Conservation (phyloP, 2,888 invertebrate genomes). For the Cecidostiba fungosa region DNA sequence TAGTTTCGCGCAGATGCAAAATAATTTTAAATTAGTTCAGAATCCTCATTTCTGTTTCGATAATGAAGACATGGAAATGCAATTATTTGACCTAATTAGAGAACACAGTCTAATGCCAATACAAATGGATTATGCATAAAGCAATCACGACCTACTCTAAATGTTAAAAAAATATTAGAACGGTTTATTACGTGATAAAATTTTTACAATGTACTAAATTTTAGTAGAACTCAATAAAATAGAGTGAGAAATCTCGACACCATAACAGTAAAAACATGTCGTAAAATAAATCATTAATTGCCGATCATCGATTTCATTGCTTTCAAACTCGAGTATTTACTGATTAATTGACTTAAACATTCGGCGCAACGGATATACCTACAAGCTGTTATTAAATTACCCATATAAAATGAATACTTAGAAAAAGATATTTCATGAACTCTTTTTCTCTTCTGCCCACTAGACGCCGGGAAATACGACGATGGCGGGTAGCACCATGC, state of each 20-base stretch:
- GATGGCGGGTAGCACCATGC: slow-evolving; percentile 71
- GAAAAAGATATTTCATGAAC: neutral
- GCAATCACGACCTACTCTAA: neutral
- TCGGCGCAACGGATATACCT: too few relatives aligned
- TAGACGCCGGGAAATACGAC: slow-evolving; percentile 74
- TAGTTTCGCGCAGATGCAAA: neutral
- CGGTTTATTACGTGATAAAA: neutral
- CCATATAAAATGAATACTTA: too few relatives aligned
- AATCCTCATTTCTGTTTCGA: neutral
- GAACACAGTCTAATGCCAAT: neutral
- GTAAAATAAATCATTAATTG: neutral
- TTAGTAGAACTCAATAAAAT: neutral
- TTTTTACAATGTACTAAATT: too few relatives aligned
- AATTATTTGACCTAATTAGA: neutral
- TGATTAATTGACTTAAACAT: too few relatives aligned
- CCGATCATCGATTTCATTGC: too few relatives aligned
- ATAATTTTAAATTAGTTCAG: neutral
- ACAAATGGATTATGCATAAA: neutral
- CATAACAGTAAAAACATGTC: neutral
- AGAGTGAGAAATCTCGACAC: neutral
- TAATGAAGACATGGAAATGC: neutral
- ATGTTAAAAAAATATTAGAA: neutral
- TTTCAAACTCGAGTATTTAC: too few relatives aligned
- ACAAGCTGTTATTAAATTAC: too few relatives aligned
- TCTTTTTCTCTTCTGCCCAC: neutral